phyloP scores from a whole-genome alignment of 92 coral and sea anemone species.

The Phenganax stokvisi region DNA sequence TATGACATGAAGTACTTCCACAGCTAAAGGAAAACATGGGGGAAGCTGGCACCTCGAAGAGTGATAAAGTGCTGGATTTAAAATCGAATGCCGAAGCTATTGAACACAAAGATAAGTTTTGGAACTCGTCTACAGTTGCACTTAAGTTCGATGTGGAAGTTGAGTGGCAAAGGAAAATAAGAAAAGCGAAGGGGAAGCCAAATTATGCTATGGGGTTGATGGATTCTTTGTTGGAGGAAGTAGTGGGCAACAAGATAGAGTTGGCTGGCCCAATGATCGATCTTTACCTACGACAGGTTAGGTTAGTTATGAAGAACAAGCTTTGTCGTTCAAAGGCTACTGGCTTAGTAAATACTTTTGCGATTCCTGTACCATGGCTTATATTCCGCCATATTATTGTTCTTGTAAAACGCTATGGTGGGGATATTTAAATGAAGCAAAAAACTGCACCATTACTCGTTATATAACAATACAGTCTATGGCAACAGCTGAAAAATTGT shows the following conservation, averaged over 20 bases:
- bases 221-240: conserved; percentile 48
- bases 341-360: conserved; percentile 47
- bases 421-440: not conserved
- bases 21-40: not conserved
- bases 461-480: not conserved
- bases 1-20: too few relatives aligned
- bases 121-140: conserved; percentile 7
- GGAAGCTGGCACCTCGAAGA: not conserved
- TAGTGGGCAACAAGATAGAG: conserved; percentile 44
- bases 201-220: conserved; percentile 49
- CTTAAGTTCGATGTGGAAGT: conserved; percentile 43
- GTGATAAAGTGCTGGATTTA: not conserved
- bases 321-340: conserved; percentile 51
- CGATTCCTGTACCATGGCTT: conserved; percentile 46
- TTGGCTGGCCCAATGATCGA: conserved; percentile 44
- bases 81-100: not conserved
- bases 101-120: not conserved
- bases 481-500: conserved; percentile 1
- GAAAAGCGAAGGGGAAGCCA: conserved; percentile 36
- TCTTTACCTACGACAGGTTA: conserved; percentile 34
- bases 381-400: conserved; percentile 45
- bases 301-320: conserved; percentile 22
- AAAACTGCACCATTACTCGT: not conserved
- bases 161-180: conserved; percentile 34
- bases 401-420: conserved; percentile 34